phyloP scores from a whole-genome alignment of 2,113 vertebrate species.

The Edolisoma coerulescens region DNA sequence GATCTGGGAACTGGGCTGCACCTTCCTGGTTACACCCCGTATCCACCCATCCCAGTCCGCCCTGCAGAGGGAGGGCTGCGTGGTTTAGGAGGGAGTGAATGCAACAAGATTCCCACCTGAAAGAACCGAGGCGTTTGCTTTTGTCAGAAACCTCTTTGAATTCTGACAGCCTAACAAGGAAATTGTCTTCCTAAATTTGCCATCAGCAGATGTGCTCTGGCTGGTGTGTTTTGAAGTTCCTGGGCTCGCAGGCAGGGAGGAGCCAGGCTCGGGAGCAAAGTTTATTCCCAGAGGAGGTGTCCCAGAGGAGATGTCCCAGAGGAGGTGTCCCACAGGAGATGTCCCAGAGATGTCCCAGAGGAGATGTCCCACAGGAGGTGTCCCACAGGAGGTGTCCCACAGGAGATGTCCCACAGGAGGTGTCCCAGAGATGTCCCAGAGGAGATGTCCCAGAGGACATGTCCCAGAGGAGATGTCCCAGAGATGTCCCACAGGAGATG shows the following conservation, averaged over 20 bases:
- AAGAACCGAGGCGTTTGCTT: background rate
- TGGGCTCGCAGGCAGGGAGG: background rate
- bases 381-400: background rate
- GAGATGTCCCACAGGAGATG: no score
- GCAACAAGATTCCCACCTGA: background rate
- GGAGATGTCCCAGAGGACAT: background rate
- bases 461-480: background rate
- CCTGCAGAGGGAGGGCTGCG: background rate
- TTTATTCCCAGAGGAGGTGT: background rate
- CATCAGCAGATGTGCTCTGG: accelerated
- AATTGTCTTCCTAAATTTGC: background rate
- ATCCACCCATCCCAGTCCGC: background rate
- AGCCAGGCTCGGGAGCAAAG: background rate
- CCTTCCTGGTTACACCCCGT: background rate
- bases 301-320: background rate
- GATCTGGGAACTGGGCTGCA: accelerated
- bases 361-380: background rate
- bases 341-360: background rate
- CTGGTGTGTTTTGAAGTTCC: background rate
- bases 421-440: background rate
- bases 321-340: background rate
- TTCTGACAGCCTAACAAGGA: background rate
- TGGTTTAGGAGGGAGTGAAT: accelerated
- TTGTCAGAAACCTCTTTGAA: background rate
- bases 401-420: background rate